phyloP scores from a whole-genome alignment of 2,113 vertebrate species.

The Clarias gariepinus region DNA sequence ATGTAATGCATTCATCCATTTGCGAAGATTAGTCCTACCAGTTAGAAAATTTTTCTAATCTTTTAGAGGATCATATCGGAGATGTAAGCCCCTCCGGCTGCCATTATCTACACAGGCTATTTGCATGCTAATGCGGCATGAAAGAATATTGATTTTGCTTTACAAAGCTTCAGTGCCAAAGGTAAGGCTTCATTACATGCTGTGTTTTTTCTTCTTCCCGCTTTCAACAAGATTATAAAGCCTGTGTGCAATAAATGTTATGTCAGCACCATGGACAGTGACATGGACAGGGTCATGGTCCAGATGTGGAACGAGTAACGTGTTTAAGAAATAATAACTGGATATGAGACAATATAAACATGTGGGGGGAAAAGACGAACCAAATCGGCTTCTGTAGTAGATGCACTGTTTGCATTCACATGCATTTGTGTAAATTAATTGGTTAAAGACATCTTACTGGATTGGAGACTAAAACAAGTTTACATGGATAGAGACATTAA shows the following conservation, averaged over 20 bases:
- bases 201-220: background rate
- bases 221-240: background rate
- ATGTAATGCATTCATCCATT: background rate
- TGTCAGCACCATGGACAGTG: constrained; percentile 32
- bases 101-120: background rate
- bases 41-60: background rate
- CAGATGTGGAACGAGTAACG: background rate
- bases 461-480: background rate
- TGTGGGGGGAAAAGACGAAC: background rate
- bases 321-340: background rate
- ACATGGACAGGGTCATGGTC: background rate
- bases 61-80: background rate
- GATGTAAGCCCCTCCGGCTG: background rate
- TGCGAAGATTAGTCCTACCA: background rate
- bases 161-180: background rate
- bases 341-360: background rate
- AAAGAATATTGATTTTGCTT: constrained; percentile 11
- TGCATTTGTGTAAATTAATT: background rate
- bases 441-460: background rate
- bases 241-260: background rate
- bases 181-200: background rate
- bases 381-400: background rate
- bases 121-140: background rate
- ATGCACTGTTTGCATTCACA: background rate
- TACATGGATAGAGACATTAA: background rate